Evolutionary conservation across 1,140 invertebrate species (phyloP), one percentile per base, ranked within the genome.

Genomic region (Pachyrhynchus sulphureomaculatus): DNA sequence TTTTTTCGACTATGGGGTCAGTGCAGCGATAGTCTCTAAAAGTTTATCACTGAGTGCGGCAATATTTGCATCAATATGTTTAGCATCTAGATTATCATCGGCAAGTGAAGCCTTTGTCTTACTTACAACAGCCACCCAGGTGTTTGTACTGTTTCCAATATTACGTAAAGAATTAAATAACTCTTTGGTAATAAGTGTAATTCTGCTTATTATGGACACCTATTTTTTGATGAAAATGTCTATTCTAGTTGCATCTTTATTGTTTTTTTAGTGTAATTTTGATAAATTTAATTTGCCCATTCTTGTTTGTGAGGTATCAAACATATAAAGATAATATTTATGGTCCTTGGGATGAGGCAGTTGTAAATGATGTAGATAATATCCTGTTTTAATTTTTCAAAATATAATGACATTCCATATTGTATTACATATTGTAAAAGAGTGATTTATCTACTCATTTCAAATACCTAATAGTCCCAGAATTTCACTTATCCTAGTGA

Each of bases 321-420:
- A 86, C 82, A 39, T 87, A 89, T 71, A 97, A 97, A 79, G 88
- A 93, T 77, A 96, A 95, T 76, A 96, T 95, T 67, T 90, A 96
- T 78, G 95, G 95, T 1, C 94, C 94, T 4, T 97, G 95, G 94
- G 95, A 96, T 79, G 94, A 96, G 75, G 93, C 93, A 34, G 81
- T 91, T 56, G 82, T 86, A 18, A 78, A 83, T 68, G 83, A 84
- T 78, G 76, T 79, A 3, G 80, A 82, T 69, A 77, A 79, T 70
- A 74, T 80, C 24, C 13, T 47, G 13, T 26, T 47, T 24, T 47
- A 29, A 47, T 1, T 20, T 42, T 42, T 21, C 24, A n/a, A n/a
- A n/a, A n/a, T n/a, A n/a, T n/a, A n/a, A n/a, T n/a, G n/a, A n/a
- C n/a, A n/a, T n/a, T n/a, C n/a, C n/a, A n/a, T n/a, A n/a, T n/a